These are phyloP conservation scores for Creontiades dilutus DNA, from an alignment of 2,888 invertebrate genomes.

Conservation along the genomic window DNA sequence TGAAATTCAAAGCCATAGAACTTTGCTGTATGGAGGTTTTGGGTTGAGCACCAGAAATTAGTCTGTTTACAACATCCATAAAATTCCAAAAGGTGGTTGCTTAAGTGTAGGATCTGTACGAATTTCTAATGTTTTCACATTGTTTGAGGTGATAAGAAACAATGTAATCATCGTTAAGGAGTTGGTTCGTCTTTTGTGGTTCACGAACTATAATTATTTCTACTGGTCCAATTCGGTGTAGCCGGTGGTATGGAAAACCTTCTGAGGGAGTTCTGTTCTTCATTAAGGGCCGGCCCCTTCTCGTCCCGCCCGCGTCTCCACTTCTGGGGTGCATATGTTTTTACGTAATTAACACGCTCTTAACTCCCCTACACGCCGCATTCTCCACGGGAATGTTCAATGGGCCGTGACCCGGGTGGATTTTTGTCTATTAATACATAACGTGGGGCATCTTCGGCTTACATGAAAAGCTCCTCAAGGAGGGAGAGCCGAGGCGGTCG, in stretches of 20 bases:
- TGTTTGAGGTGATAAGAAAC: no score
- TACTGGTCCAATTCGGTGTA: neutral
- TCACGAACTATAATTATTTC: neutral
- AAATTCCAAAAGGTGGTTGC: no score
- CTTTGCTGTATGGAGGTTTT: no score
- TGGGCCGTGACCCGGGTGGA: slow-evolving; percentile 60
- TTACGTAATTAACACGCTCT: slow-evolving; percentile 69
- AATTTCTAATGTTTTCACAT: no score
- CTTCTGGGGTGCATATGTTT: slow-evolving; percentile 64
- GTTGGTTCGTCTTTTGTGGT: no score
- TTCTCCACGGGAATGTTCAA: slow-evolving; percentile 59
- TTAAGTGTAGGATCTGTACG: no score
- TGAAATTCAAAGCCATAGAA: no score
- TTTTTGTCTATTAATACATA: slow-evolving; percentile 63
- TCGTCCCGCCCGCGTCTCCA: neutral
- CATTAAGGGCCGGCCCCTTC: slow-evolving; percentile 36
- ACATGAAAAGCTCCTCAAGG: slow-evolving; percentile 45
- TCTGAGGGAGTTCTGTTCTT: slow-evolving; percentile 23
- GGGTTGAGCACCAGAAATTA: no score
- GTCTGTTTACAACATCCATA: no score
- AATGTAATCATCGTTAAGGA: no score
- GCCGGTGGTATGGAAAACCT: slow-evolving; percentile 4
- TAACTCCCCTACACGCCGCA: slow-evolving; percentile 40
- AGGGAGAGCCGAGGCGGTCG: neutral
- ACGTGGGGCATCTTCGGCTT: slow-evolving; percentile 47